Conservation (phyloP, 2,113 vertebrate species). For the Triplophysa tibetana region DNA sequence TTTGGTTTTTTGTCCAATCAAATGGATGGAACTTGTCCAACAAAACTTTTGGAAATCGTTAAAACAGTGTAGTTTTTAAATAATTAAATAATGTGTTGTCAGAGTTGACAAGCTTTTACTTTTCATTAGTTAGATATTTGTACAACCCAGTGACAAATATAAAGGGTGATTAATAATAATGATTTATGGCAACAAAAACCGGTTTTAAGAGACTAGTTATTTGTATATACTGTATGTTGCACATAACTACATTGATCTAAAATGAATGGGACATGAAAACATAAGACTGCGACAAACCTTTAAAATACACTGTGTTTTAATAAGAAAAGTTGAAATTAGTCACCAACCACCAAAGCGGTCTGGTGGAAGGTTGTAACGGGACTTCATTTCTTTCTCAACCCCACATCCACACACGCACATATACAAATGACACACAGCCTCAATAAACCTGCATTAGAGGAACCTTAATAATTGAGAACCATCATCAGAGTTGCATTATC, state of each 20-base stretch:
- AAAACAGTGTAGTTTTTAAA: no score
- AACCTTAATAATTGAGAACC: neutral
- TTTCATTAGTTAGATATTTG: no score
- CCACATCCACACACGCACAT: neutral
- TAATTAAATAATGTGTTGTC: no score
- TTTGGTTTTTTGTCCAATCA: no score
- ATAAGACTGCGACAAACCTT: neutral
- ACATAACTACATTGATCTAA: neutral
- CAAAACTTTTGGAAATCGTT: no score
- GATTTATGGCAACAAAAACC: no score
- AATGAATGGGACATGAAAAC: neutral
- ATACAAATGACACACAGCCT: neutral
- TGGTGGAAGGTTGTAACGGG: slow-evolving; percentile 1
- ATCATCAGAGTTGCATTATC: neutral
- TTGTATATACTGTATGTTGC: neutral
- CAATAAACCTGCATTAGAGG: neutral
- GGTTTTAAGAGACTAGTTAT: neutral
- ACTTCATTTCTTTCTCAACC: neutral
- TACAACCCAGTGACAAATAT: no score
- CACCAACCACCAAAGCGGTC: neutral
- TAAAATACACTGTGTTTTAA: neutral
- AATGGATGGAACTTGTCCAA: no score
- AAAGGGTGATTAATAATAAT: no score
- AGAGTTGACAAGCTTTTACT: no score
- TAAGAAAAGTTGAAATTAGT: neutral